These are phyloP conservation scores for Labeo calbasu DNA, from an alignment of 2,797 vertebrate genomes.

Conservation along the genomic window DNA sequence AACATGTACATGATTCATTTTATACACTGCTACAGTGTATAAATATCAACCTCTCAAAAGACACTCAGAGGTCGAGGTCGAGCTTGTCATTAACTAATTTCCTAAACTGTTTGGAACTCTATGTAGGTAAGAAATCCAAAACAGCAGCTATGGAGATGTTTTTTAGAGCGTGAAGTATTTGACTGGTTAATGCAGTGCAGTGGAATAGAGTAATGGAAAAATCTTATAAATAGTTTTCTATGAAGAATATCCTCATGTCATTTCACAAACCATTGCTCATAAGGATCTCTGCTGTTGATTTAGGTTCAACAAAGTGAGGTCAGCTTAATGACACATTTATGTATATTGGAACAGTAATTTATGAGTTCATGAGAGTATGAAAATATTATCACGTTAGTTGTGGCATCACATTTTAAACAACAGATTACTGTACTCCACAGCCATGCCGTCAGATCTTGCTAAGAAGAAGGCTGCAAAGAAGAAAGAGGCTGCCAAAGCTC, in stretches of 20 bases:
- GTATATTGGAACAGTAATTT: background rate
- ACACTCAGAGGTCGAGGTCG: background rate
- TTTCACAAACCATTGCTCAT: background rate
- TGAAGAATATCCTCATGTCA: background rate
- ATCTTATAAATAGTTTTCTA: background rate
- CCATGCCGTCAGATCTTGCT: constrained; percentile 93
- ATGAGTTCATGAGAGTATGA: background rate
- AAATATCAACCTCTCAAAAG: background rate
- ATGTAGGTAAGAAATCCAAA: background rate
- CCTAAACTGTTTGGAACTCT: background rate
- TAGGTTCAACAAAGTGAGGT: background rate
- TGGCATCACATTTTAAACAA: background rate
- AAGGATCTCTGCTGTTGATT: background rate
- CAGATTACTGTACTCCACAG: background rate
- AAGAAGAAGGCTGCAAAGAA: constrained; percentile 98
- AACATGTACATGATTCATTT: background rate
- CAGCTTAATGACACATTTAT: background rate
- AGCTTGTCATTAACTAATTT: background rate
- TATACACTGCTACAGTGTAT: background rate
- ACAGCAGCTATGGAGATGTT: background rate
- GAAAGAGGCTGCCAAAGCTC: constrained; percentile 94
- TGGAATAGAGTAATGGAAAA: background rate
- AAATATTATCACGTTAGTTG: background rate
- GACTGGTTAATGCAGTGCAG: background rate
- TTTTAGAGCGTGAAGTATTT: background rate